Conservation (phyloP, 2,888 invertebrate species). For the Cheilosia pagana region DNA sequence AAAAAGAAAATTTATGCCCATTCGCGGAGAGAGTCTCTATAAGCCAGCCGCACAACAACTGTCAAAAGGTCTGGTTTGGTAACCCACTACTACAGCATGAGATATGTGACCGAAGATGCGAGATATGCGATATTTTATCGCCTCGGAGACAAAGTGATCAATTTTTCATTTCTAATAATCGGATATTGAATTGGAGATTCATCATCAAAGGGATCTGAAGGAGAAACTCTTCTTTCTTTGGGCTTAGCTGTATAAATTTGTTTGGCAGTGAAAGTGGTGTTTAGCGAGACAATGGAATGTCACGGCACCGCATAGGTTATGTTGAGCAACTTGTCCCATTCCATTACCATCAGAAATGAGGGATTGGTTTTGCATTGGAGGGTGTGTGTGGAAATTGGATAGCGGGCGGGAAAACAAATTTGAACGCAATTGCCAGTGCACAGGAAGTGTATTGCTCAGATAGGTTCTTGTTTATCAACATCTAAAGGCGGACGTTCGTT, state of each 20-base stretch:
- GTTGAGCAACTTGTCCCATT: no score
- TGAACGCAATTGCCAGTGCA: no score
- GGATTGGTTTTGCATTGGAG: no score
- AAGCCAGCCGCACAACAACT: conserved; percentile 47
- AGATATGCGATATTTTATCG: conserved; percentile 66
- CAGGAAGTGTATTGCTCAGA: no score
- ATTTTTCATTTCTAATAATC: conserved; percentile 73
- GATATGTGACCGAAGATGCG: conserved; percentile 56
- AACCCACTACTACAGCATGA: background rate
- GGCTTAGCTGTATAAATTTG: background rate
- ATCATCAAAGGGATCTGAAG: conserved; percentile 36
- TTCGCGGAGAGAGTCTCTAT: conserved; percentile 16
- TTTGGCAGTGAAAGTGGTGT: conserved; percentile 48
- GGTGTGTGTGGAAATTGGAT: no score
- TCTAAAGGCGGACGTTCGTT: no score
- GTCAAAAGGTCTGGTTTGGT: conserved; percentile 46
- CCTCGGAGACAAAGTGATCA: conserved; percentile 72
- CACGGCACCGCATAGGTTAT: no score
- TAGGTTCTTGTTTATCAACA: no score
- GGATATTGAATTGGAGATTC: conserved; percentile 51
- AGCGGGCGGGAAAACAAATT: no score
- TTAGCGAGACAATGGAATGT: background rate
- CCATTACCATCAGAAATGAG: no score
- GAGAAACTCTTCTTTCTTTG: conserved; percentile 35
- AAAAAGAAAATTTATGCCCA: conserved; percentile 63